Conservation (phyloP, 2,797 vertebrate species). For the Pogonophryne albipinna region DNA sequence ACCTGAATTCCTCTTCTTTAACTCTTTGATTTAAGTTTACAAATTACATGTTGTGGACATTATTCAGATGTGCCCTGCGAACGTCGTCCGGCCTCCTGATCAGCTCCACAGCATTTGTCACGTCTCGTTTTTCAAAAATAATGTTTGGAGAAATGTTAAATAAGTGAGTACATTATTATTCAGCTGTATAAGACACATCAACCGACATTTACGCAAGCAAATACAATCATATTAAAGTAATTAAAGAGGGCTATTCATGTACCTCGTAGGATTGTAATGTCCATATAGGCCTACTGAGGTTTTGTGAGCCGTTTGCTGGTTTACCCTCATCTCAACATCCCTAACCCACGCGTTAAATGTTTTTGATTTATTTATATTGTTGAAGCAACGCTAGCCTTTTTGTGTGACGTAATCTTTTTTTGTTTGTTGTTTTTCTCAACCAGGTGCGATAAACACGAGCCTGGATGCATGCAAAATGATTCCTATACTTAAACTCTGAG, state of each 20-base stretch:
- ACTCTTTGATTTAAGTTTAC: background rate
- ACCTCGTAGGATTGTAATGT: background rate
- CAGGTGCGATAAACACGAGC: background rate
- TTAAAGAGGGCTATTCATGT: background rate
- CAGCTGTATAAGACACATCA: background rate
- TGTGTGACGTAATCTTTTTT: background rate
- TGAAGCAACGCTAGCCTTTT: background rate
- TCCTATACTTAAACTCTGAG: background rate
- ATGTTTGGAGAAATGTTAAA: background rate
- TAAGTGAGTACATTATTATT: background rate
- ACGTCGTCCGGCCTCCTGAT: constrained; percentile 20
- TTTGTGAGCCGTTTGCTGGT: background rate
- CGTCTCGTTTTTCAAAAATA: background rate
- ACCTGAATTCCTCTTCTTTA: background rate
- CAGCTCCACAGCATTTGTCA: background rate
- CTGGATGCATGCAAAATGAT: background rate
- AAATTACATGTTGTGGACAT: background rate
- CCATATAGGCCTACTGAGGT: background rate
- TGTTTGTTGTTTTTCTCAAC: background rate
- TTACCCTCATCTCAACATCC: background rate
- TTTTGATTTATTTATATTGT: background rate
- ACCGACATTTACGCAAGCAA: background rate
- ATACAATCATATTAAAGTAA: background rate
- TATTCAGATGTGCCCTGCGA: background rate
- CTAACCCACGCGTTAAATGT: background rate